Base-by-base conservation (phyloP, 2,888 invertebrate genomes). In the Mylabris sibirica region DNA sequence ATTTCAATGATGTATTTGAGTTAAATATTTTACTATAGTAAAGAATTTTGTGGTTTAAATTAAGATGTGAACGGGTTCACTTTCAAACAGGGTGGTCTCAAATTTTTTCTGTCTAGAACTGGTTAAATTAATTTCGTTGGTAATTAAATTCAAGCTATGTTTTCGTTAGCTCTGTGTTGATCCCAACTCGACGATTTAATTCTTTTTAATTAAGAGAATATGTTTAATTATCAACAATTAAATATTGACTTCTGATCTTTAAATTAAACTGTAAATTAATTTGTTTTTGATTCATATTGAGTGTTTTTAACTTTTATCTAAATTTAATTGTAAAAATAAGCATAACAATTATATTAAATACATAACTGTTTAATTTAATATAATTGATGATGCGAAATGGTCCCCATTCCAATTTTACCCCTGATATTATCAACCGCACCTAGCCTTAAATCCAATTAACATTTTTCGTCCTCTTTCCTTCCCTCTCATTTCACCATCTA, bases 301-400 rank as follows among this genome's bases (percentile, higher is more conserved):
- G 20, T 11, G 20, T 49, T 49, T 44, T 6, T 44, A 8, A n/a
- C n/a, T n/a, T 44, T 44, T 44, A 44, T 44, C 6, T 44, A 17
- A n/a, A 17, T 14, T 26, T 57, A 14, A 57, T 12, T 14, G 6
- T 57, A 26, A 12, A 24, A 57, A 57, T 24, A 53, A 53, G 11
- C 22, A 67, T 66, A 67, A 62, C 69, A 72, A 73, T 70, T 73
- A 71, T 70, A 71, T 75, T 72, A 72, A 71, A 63, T 70, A 65
- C 67, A 69, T 63, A 67, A 67, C 66, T 70, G 61, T 49, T 65
- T 63, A 74, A 74, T 44, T 68, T 69, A 69, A 69, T n/a, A 30
- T 72, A 75, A 76, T 75, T 74, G 74, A 74, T 69, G 64, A 70
- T 66, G 34, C 14, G 41, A 66, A 66, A 64, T 69, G 59, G 68